Evolutionary conservation across 2,797 vertebrate genomes (phyloP).

Genomic region (Macropus fuliginosus): DNA sequence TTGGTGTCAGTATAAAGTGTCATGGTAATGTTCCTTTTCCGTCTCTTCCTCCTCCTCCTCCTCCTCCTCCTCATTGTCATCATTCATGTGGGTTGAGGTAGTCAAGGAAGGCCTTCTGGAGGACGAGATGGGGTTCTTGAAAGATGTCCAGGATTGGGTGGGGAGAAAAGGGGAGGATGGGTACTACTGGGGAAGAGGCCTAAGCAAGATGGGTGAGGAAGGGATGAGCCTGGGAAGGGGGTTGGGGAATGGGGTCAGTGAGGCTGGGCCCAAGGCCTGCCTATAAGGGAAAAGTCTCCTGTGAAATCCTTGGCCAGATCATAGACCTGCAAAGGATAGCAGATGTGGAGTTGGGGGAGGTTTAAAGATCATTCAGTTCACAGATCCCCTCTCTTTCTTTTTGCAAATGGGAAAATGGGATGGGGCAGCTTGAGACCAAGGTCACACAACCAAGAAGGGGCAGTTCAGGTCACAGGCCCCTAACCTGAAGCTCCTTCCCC

Average conservation of each 20-base stretch:
- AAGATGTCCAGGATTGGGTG: background rate
- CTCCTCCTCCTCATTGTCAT: background rate
- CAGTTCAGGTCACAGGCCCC: background rate
- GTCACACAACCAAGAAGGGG: background rate
- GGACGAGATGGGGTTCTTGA: background rate
- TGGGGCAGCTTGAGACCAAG: background rate
- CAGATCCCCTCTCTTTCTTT: background rate
- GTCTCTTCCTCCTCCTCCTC: no score
- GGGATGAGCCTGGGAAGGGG: background rate
- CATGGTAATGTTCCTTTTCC: background rate
- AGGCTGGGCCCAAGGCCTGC: background rate
- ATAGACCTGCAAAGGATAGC: background rate
- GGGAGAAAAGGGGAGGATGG: rapidly evolving
- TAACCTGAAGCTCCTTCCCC: background rate
- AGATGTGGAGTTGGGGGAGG: background rate
- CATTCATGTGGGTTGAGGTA: background rate
- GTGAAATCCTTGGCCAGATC: background rate
- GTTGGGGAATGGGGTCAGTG: background rate
- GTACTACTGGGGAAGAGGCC: background rate
- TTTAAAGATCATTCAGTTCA: background rate
- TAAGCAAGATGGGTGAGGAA: background rate
- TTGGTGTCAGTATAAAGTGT: background rate
- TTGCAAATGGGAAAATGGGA: background rate
- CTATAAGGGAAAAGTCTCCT: background rate
- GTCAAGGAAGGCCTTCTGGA: background rate